Percentiles rank a stretch among this genome's conserved stretches.
phyloP scores from a whole-genome alignment of 2,888 invertebrate genomes.

The Cheilosia vulpina region DNA sequence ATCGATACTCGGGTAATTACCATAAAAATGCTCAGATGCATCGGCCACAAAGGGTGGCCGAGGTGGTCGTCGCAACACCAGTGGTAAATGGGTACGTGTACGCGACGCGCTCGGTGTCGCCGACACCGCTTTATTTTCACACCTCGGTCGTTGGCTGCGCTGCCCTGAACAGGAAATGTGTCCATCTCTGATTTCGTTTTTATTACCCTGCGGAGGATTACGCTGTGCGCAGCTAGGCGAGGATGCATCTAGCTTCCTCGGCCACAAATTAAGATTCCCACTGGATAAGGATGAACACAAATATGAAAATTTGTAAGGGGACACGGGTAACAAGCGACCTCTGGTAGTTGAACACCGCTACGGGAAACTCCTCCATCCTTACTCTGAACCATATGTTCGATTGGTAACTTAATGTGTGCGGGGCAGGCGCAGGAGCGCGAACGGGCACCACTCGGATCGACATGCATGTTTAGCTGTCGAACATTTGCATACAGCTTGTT shows the following conservation, averaged over 20 bases:
- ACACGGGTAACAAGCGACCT: conserved; percentile 57
- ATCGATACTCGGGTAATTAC: conserved; percentile 74
- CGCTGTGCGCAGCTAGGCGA: conserved; percentile 29
- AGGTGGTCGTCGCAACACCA: conserved; percentile 58
- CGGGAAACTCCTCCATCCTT: conserved; percentile 11
- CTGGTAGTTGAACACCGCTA: conserved; percentile 42
- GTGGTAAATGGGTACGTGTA: conserved; percentile 25
- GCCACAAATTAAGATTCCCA: conserved; percentile 70
- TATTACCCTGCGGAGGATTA: conserved; percentile 58
- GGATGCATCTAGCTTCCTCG: conserved; percentile 62
- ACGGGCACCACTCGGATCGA: conserved; percentile 36
- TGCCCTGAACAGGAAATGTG: conserved; percentile 68
- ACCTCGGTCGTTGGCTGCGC: conserved; percentile 57
- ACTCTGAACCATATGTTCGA: conserved; percentile 53
- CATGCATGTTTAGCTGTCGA: conserved; percentile 74
- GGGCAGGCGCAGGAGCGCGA: background rate
- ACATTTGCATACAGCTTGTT: conserved; percentile 76
- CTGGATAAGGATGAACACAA: conserved; percentile 60
- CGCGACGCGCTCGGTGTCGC: conserved; percentile 3
- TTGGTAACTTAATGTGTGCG: conserved; percentile 26
- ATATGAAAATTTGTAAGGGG: conserved; percentile 67
- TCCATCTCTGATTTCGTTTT: conserved; percentile 72
- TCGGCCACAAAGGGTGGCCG: conserved; percentile 69
- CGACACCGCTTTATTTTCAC: conserved; percentile 59
- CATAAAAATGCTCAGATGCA: conserved; percentile 74